phyloP scores from a whole-genome alignment of 2,888 invertebrate species.

The Cancer borealis region DNA sequence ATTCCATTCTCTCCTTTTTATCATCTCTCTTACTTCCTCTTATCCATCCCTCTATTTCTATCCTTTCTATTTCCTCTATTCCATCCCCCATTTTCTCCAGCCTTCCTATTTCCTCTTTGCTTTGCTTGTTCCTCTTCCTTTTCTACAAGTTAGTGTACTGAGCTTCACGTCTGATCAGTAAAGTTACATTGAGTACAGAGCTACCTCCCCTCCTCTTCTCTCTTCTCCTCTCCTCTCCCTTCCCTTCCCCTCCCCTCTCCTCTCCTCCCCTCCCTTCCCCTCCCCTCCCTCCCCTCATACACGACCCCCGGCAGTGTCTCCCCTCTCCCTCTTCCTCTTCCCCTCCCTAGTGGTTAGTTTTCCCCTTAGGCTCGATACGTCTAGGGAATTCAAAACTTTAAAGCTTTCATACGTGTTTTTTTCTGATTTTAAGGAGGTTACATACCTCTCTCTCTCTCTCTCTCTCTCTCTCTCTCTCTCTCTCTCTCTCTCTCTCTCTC shows the following conservation, averaged over 20 bases:
- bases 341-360: not conserved
- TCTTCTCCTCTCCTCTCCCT: too few species aligned
- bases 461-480: not conserved
- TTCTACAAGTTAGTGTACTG: not conserved
- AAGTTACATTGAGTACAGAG: not conserved
- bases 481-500: conserved; percentile 32
- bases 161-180: not conserved
- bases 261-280: not conserved
- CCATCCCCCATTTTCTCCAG: too few species aligned
- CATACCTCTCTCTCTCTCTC: not conserved
- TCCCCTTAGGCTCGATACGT: not conserved
- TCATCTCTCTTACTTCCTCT: too few species aligned
- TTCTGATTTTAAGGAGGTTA: not conserved
- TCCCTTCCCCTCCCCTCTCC: not conserved
- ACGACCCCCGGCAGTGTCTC: not conserved
- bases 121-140: not conserved
- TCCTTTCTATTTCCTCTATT: too few species aligned
- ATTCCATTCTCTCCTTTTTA: too few species aligned
- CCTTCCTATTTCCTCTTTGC: not conserved
- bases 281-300: not conserved
- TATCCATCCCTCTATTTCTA: too few species aligned
- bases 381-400: not conserved
- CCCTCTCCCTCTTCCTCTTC: not conserved
- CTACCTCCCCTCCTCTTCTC: too few species aligned
- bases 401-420: not conserved